phyloP scores from a whole-genome alignment of 2,888 invertebrate species.

The Cephus spinipes region DNA sequence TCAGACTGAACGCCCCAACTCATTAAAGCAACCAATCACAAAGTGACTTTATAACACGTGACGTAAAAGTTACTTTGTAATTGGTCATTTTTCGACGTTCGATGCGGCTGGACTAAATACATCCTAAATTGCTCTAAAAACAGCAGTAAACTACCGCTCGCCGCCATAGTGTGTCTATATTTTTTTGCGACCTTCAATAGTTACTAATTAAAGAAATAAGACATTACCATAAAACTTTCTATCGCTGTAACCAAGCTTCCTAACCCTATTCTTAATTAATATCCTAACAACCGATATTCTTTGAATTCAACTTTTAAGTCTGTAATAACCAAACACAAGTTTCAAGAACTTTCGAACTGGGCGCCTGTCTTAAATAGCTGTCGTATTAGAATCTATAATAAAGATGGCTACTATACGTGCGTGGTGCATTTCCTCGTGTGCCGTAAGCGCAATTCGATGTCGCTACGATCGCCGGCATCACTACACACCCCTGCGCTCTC shows the following conservation, averaged over 20 bases:
- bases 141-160: not conserved
- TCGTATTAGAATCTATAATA: not conserved
- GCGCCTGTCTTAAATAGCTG: not conserved
- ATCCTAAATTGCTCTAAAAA: not conserved
- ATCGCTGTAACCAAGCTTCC: not conserved
- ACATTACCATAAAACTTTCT: not conserved
- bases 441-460: slow-evolving; percentile 16
- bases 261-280: not conserved
- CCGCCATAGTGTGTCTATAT: not conserved
- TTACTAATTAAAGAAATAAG: not conserved
- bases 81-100: not conserved
- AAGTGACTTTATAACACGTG: not conserved
- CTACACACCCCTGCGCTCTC: slow-evolving; percentile 37
- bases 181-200: not conserved
- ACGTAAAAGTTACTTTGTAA: not conserved
- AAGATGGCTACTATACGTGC: not conserved
- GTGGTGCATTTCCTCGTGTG: not conserved
- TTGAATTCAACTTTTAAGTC: not conserved
- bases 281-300: not conserved
- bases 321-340: not conserved
- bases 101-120: not conserved
- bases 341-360: not conserved
- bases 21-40: not conserved
- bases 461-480: slow-evolving; percentile 38
- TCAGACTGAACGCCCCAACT: not conserved